phyloP scores from a whole-genome alignment of 2,113 vertebrate species.

The Oryzias celebensis region DNA sequence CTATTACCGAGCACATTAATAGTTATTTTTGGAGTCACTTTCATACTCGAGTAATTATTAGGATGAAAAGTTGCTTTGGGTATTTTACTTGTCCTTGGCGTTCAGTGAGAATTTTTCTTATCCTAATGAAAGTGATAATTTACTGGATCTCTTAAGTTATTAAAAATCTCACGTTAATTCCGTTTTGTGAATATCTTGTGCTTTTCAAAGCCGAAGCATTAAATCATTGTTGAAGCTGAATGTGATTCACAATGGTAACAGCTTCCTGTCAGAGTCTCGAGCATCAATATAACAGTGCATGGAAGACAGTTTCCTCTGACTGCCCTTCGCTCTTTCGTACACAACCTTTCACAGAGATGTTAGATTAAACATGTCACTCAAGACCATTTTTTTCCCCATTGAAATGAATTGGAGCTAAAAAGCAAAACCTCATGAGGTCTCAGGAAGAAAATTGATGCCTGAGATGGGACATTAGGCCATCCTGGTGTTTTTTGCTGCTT shows the following conservation, averaged over 20 bases:
- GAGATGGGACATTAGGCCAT: conserved; percentile 10
- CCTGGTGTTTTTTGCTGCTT: neutral
- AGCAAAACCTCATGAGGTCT: conserved; percentile 2
- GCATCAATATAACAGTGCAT: neutral
- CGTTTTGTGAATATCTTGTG: neutral
- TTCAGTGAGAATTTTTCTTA: no score
- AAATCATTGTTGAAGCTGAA: neutral
- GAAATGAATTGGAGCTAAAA: conserved; percentile 10
- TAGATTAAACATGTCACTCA: conserved; percentile 6
- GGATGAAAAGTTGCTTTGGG: no score
- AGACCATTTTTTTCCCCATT: conserved; percentile 5
- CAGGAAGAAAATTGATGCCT: conserved; percentile 1
- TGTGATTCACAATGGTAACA: neutral
- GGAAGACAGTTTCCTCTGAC: neutral
- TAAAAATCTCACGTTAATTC: no score
- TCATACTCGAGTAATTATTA: no score
- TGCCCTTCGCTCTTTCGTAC: neutral
- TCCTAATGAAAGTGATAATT: no score
- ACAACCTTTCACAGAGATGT: conserved; percentile 16
- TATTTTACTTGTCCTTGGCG: no score
- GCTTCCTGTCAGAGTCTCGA: neutral
- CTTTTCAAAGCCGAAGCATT: conserved; percentile 1
- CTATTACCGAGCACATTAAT: no score
- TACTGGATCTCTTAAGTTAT: no score
- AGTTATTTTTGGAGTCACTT: no score